Conservation (phyloP, 2,797 vertebrate species). For the Eulemur albifrons region DNA sequence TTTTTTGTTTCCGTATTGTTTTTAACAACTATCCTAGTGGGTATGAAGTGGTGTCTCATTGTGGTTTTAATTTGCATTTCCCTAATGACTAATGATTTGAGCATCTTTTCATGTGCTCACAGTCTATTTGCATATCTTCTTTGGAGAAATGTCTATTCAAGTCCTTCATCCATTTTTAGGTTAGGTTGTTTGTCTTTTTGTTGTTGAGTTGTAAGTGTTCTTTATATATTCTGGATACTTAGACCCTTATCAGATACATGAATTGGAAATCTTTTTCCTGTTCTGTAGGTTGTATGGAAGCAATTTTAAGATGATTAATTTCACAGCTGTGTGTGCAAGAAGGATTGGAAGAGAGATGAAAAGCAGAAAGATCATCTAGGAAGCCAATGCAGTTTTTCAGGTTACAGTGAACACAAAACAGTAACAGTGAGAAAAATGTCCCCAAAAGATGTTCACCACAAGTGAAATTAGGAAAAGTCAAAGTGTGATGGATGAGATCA, state of each 20-base stretch:
- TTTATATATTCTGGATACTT: background rate
- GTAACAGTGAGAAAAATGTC: background rate
- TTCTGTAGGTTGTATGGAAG: background rate
- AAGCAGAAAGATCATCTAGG: background rate
- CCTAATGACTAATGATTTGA: constrained; percentile 50
- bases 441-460: background rate
- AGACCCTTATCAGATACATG: background rate
- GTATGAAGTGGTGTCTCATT: constrained; percentile 50
- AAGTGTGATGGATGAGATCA: background rate
- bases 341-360: background rate
- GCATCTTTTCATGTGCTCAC: background rate
- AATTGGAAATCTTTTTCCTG: background rate
- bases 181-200: constrained; percentile 15
- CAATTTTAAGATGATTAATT: constrained; percentile 17
- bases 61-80: constrained; percentile 58
- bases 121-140: constrained; percentile 20
- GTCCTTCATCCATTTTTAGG: background rate
- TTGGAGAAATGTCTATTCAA: constrained; percentile 9
- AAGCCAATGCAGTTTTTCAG: background rate
- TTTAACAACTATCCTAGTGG: background rate
- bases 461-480: constrained; percentile 9
- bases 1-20: background rate
- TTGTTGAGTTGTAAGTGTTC: constrained; percentile 1
- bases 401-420: background rate
- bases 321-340: background rate